Conservation (phyloP, 2,888 invertebrate genomes). For the Agrochola litura region DNA sequence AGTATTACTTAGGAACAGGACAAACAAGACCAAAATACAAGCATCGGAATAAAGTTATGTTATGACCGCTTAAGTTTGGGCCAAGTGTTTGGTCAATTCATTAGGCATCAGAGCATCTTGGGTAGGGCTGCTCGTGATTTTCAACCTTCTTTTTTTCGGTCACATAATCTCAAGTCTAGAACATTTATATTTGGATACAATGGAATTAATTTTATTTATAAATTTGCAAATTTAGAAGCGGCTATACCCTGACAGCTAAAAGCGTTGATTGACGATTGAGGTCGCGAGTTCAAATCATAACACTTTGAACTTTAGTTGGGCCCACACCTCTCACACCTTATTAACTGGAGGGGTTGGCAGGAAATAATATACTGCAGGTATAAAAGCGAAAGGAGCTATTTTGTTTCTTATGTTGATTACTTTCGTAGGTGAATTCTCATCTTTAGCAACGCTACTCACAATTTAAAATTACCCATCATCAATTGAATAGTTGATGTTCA, state of each 20-base stretch:
- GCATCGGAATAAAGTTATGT: conserved; percentile 49
- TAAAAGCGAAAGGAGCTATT: conserved; percentile 10
- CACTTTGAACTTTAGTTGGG: conserved; percentile 55
- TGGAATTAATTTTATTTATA: conserved; percentile 23
- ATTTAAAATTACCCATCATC: background rate
- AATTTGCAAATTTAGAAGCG: conserved; percentile 46
- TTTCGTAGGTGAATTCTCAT: background rate
- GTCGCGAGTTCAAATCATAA: conserved; percentile 56
- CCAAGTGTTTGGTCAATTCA: conserved; percentile 77
- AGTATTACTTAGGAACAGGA: conserved; percentile 6
- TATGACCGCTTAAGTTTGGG: conserved; percentile 57
- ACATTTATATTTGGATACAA: conserved; percentile 32
- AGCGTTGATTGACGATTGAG: conserved; percentile 60
- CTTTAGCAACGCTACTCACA: background rate
- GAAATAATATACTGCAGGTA: conserved; percentile 18
- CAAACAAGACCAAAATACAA: conserved; percentile 41
- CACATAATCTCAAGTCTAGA: conserved; percentile 36
- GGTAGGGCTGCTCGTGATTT: conserved; percentile 41
- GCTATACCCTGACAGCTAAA: conserved; percentile 33
- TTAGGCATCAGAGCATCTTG: conserved; percentile 68
- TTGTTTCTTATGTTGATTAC: background rate
- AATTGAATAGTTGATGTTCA: too few relatives aligned
- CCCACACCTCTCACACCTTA: conserved; percentile 42
- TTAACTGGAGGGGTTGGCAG: conserved; percentile 23
- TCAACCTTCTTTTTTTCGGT: conserved; percentile 36